Evolutionary conservation across 2,113 vertebrate species (phyloP).

Genomic region (Caranx ignobilis): DNA sequence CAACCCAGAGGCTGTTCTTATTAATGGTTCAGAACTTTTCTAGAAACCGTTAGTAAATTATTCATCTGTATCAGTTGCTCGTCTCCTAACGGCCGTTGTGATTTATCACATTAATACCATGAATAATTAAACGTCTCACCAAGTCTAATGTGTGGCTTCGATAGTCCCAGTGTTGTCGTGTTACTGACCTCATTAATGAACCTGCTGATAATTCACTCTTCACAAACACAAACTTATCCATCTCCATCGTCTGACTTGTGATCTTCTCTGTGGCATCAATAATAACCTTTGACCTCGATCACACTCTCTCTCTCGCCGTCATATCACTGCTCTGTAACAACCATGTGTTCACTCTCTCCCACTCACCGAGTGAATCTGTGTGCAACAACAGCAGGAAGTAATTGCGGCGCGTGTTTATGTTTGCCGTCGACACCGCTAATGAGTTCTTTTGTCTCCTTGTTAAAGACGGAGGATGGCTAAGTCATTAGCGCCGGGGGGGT

Average conservation of each 20-base stretch:
- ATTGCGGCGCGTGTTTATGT: conserved; percentile 37
- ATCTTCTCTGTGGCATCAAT: conserved; percentile 13
- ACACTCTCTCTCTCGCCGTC: no score
- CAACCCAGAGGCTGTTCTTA: no score
- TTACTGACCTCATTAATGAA: conserved; percentile 3
- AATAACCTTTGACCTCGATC: background rate
- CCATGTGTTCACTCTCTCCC: conserved; percentile 2
- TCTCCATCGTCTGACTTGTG: background rate
- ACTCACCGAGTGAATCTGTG: background rate
- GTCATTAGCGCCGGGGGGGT: conserved; percentile 23
- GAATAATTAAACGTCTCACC: no score
- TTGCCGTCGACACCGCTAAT: conserved; percentile 41
- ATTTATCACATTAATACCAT: no score
- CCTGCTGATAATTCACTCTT: conserved; percentile 16
- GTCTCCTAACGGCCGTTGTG: no score
- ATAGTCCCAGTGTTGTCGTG: background rate
- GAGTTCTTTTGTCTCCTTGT: conserved; percentile 67
- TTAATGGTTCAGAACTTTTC: no score
- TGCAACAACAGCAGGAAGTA: conserved; percentile 30
- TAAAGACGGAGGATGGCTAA: conserved; percentile 41
- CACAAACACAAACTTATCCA: conserved; percentile 2
- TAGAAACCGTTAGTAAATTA: no score
- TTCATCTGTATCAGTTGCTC: no score
- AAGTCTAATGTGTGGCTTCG: no score
- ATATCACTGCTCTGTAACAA: background rate